Conservation (phyloP, 2,888 invertebrate species). For the Athrips mouffetella region DNA sequence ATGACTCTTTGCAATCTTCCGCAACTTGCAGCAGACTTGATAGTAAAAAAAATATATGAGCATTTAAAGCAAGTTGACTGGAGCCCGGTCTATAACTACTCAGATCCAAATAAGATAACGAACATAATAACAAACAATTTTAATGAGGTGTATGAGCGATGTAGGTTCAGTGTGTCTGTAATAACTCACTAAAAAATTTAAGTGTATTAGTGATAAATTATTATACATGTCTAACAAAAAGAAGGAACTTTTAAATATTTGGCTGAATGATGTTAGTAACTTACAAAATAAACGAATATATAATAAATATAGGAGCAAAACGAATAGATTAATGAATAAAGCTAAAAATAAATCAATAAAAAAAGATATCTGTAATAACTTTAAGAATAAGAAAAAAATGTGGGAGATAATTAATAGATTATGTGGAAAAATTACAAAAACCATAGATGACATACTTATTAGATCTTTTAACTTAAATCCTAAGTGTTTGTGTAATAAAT, state of each 20-base stretch:
- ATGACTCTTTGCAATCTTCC: no score
- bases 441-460: neutral
- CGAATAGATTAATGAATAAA: neutral
- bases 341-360: neutral
- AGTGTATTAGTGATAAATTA: no score
- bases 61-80: no score
- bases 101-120: no score
- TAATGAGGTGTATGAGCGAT: no score
- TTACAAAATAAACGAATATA: neutral
- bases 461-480: neutral
- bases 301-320: slow-evolving; percentile 6
- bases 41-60: no score
- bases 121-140: no score
- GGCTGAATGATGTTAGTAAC: neutral
- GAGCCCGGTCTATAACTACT: no score
- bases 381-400: neutral
- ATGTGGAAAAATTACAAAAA: neutral
- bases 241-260: neutral
- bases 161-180: no score
- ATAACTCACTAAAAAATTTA: no score
- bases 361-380: neutral
- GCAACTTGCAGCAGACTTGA: no score
- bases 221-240: neutral
- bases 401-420: slow-evolving; percentile 1
- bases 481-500: neutral